Base-by-base conservation (phyloP, 2,888 invertebrate genomes). In the Bhutanitis thaidina region DNA sequence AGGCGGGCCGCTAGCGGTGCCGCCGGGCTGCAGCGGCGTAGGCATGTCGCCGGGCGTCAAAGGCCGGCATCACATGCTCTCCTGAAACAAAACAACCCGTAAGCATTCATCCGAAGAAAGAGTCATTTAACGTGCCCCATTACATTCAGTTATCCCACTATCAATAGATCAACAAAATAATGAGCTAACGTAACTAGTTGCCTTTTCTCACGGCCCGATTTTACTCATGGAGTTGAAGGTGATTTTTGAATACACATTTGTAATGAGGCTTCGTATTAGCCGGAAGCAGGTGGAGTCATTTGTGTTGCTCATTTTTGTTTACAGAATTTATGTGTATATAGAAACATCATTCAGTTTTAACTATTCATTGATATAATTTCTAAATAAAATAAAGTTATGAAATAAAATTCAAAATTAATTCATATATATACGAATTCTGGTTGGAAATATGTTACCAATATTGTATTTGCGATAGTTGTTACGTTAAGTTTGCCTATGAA, bases 41-140 rank as follows among this genome's bases (percentile, higher is more conserved):
- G 90, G 90, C 90, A 90, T 90, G 86, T 89, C 90, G 90, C 90
- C 90, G 89, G 83, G 87, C 89, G 89, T 88, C 87, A 88, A 82
- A 70, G 88, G 89, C 90, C 90, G 90, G 90, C 90, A 90, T 90
- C 90, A 90, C 90, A 90, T 90, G 89, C 87, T 90, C 85, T 87
- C 89, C 90, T 90, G 83, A 54, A 87, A 90, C 82, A 79, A 85
- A 55, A 56, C 44, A 61, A 20, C 20, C 27, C 35, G 32, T 51
- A 5, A 51, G 20, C 8, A 32, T 32, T 43, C 13, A 36, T 34
- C 12, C 7, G 20, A 20, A 20, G 27, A 8, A 5, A 27, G 1
- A 7, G 7, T 27, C 27, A 27, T 7, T 8, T 27, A 8, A 20
- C 3, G 27, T 27, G 7, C 7, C 5, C 8, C 1, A 27, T 5